These are phyloP conservation scores for Philypnodon macrostomus DNA, from an alignment of 2,797 vertebrate species.

Conservation along the genomic window DNA sequence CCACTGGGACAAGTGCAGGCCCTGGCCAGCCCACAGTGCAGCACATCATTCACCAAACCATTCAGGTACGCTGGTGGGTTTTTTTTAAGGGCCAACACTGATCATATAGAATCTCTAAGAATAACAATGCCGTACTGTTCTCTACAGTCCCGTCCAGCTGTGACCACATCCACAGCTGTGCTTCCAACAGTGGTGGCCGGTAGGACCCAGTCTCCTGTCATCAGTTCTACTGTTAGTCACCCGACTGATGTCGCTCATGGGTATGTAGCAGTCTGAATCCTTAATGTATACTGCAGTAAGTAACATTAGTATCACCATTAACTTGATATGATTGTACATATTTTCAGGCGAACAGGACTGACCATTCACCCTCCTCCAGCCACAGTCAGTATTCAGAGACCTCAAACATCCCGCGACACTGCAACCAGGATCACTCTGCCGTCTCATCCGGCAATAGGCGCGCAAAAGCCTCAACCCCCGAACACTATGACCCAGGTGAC, in stretches of 20 bases:
- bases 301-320: too few species aligned
- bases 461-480: conserved; percentile 88
- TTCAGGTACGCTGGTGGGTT: conserved; percentile 76
- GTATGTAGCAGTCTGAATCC: conserved; percentile 62
- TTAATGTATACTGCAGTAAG: not conserved
- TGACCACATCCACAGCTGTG: conserved; percentile 90
- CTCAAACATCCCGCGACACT: conserved; percentile 83
- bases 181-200: conserved; percentile 92
- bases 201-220: conserved; percentile 92
- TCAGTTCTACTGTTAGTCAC: conserved; percentile 89
- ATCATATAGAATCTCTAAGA: not conserved
- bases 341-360: conserved; percentile 82
- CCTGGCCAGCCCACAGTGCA: conserved; percentile 87
- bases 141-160: conserved; percentile 87
- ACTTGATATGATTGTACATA: too few species aligned
- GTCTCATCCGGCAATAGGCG: conserved; percentile 88
- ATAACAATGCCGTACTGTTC: conserved; percentile 10
- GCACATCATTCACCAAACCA: conserved; percentile 95
- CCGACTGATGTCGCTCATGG: conserved; percentile 87
- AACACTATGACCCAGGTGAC: conserved; percentile 92
- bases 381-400: conserved; percentile 90
- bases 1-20: conserved; percentile 83
- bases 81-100: not conserved
- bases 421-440: conserved; percentile 91
- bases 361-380: conserved; percentile 89